Conservation (phyloP, 1,140 invertebrate species). For the Ruditapes philippinarum region DNA sequence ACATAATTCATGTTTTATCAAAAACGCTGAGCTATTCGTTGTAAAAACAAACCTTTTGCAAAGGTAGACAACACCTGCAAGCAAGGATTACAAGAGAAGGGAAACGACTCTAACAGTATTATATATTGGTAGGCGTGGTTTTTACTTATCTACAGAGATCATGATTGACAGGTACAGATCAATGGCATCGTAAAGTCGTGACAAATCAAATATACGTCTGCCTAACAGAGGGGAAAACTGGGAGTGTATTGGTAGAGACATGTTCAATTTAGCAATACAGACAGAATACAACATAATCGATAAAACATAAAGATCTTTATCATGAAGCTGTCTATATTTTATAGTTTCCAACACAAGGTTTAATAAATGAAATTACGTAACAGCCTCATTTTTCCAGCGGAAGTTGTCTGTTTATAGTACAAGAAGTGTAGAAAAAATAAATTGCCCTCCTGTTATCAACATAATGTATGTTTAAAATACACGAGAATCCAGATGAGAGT, state of each 20-base stretch:
- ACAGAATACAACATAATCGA: not conserved
- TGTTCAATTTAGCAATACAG: conserved; percentile 15
- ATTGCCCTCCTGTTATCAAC: not conserved
- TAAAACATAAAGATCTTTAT: conserved; percentile 29
- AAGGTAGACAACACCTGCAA: conserved; percentile 28
- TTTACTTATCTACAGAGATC: not conserved
- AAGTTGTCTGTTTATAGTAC: not conserved
- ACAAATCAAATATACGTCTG: conserved; percentile 40
- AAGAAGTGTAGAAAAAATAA: not conserved
- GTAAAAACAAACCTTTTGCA: too few relatives aligned
- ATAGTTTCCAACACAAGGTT: conserved; percentile 16
- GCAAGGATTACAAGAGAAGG: not conserved
- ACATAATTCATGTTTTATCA: too few relatives aligned
- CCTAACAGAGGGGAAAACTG: conserved; percentile 26
- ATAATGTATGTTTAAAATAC: too few relatives aligned
- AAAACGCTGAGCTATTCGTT: too few relatives aligned
- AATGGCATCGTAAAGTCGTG: not conserved
- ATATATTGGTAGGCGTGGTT: conserved; percentile 8
- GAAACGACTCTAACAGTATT: not conserved
- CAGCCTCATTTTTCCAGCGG: not conserved
- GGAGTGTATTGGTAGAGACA: not conserved
- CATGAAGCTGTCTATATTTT: conserved; percentile 10
- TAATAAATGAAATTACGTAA: conserved; percentile 48
- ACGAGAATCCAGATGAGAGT: too few relatives aligned
- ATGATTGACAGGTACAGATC: conserved; percentile 35